Conservation (phyloP, 64 coral and sea anemone species). For the Actinia tenebrosa region DNA sequence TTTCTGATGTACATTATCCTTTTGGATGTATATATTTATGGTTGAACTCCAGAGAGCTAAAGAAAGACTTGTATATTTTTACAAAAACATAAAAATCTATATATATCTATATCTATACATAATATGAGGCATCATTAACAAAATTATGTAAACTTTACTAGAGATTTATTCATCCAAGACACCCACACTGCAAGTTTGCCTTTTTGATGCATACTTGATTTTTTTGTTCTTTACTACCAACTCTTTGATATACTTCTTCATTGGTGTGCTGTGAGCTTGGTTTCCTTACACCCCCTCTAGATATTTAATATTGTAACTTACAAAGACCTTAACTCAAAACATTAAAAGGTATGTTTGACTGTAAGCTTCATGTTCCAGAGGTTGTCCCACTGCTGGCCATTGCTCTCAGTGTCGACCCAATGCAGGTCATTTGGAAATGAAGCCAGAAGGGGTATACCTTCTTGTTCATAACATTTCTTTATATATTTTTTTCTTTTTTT, state of each 20-base stretch:
- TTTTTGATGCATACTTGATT: neutral
- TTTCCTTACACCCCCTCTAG: neutral
- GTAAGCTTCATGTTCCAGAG: constrained; percentile 2
- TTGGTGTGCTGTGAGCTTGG: neutral
- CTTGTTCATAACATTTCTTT: neutral
- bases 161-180: constrained; percentile 3
- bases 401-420: neutral
- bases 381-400: neutral
- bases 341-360: neutral
- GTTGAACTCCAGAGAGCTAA: constrained; percentile 7
- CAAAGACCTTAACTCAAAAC: too few relatives aligned
- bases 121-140: neutral
- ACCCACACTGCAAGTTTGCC: neutral
- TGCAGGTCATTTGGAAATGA: constrained; percentile 5
- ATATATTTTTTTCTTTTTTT: neutral
- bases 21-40: constrained; percentile 24
- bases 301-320: too few relatives aligned
- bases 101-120: constrained; percentile 18
- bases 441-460: neutral
- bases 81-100: constrained; percentile 13
- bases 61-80: constrained; percentile 29
- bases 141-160: constrained; percentile 19
- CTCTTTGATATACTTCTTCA: neutral
- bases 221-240: neutral
- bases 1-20: neutral